phyloP scores from a whole-genome alignment of 2,113 vertebrate genomes.

The Poicephalus gulielmi region DNA sequence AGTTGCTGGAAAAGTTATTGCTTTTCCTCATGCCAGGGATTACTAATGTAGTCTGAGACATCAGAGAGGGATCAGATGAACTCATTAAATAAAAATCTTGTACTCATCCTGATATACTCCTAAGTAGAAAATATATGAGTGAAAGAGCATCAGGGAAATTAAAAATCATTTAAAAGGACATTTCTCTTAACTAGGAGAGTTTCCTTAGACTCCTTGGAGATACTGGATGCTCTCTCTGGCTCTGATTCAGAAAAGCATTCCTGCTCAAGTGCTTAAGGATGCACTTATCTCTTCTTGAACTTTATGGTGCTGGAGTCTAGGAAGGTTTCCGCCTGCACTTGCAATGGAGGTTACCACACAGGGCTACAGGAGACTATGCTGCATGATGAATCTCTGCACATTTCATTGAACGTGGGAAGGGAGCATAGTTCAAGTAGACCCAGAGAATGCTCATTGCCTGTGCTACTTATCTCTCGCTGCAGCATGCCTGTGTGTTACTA shows the following conservation, averaged over 20 bases:
- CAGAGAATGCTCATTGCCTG: background rate
- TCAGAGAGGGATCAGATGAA: slow-evolving; percentile 29
- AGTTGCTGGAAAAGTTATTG: background rate
- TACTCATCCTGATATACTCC: background rate
- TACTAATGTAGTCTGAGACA: slow-evolving; percentile 3
- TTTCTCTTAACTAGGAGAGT: slow-evolving; percentile 16
- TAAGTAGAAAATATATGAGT: background rate
- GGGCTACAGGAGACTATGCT: rapidly evolving
- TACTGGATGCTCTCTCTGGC: background rate
- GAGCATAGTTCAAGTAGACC: background rate
- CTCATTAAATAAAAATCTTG: slow-evolving; percentile 26
- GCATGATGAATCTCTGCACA: rapidly evolving
- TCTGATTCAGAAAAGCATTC: background rate
- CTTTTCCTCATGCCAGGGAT: background rate
- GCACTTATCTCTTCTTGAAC: background rate
- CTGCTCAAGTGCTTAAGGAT: background rate
- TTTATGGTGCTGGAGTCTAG: background rate
- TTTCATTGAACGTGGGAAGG: background rate
- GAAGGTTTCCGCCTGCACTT: background rate
- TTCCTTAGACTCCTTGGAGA: background rate
- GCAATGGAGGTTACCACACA: background rate
- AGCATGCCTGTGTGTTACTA: background rate
- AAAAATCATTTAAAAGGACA: slow-evolving; percentile 24
- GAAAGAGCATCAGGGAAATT: background rate
- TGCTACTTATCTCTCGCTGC: background rate